phyloP scores from a whole-genome alignment of 2,797 vertebrate species.

The Phoxinus dragarum region DNA sequence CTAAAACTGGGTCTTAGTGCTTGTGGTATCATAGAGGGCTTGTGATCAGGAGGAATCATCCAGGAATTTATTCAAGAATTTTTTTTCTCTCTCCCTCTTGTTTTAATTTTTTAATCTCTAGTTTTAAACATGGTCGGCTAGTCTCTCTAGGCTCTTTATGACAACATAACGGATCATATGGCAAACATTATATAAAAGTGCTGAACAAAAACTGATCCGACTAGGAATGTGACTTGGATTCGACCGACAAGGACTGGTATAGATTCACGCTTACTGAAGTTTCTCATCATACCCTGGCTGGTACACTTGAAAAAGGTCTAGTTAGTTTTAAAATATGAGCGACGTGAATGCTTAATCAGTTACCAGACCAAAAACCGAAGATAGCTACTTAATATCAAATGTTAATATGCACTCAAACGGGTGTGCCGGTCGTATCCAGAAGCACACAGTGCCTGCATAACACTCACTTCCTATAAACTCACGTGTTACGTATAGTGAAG shows the following conservation, averaged over 20 bases:
- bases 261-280: neutral
- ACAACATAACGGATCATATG: slow-evolving; percentile 9
- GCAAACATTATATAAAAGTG: slow-evolving; percentile 57
- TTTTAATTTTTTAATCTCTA: neutral
- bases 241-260: slow-evolving; percentile 3
- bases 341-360: slow-evolving; percentile 1
- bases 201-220: slow-evolving; percentile 25
- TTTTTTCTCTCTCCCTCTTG: slow-evolving; percentile 7
- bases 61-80: neutral
- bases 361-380: slow-evolving; percentile 23
- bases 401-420: neutral
- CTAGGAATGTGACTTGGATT: slow-evolving; percentile 18
- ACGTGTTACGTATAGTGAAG: slow-evolving; percentile 19
- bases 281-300: neutral
- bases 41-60: slow-evolving; percentile 34
- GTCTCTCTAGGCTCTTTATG: slow-evolving; percentile 1
- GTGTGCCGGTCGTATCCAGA: slow-evolving; percentile 37
- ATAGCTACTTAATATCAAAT: slow-evolving; percentile 2
- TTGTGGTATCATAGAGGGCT: neutral
- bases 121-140: neutral
- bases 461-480: slow-evolving; percentile 14
- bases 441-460: slow-evolving; percentile 63
- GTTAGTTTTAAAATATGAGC: slow-evolving; percentile 12
- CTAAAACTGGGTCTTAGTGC: neutral
- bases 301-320: neutral